Conservation (phyloP, 1,140 invertebrate species). For the Carposina sasakii region DNA sequence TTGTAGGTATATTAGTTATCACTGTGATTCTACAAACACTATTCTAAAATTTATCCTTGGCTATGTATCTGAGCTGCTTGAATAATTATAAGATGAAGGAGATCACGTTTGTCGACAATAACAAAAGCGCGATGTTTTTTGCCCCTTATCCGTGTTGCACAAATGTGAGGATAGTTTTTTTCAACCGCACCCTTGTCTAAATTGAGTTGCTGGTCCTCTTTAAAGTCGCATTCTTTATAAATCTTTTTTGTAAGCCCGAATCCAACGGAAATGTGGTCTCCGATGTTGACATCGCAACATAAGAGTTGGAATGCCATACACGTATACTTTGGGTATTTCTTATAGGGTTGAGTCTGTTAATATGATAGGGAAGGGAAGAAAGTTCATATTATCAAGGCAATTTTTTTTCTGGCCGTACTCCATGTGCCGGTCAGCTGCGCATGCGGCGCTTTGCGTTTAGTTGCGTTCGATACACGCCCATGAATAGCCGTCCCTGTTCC, state of each 20-base stretch:
- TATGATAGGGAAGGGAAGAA: constrained; percentile 52
- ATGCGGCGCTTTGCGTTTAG: constrained; percentile 55
- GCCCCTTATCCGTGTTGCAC: no score
- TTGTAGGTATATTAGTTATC: no score
- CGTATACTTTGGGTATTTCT: no score
- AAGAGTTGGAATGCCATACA: no score
- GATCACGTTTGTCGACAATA: no score
- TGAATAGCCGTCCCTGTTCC: constrained; percentile 52
- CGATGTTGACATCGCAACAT: constrained; percentile 66
- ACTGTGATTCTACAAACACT: no score
- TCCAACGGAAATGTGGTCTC: constrained; percentile 58
- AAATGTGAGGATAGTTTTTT: no score
- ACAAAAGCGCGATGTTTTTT: no score
- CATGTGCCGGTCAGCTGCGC: constrained; percentile 43
- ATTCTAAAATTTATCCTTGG: no score
- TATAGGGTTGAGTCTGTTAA: no score
- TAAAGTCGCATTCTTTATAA: constrained; percentile 51
- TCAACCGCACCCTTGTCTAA: constrained; percentile 27
- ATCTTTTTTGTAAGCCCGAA: constrained; percentile 58
- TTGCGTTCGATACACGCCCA: constrained; percentile 54
- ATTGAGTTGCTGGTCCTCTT: constrained; percentile 38
- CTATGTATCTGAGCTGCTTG: no score
- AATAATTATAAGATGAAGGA: no score
- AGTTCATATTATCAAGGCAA: constrained; percentile 36
- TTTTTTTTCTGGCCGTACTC: constrained; percentile 40